Evolutionary conservation across 2,888 invertebrate genomes (phyloP).

Genomic region (Amiota mariae): DNA sequence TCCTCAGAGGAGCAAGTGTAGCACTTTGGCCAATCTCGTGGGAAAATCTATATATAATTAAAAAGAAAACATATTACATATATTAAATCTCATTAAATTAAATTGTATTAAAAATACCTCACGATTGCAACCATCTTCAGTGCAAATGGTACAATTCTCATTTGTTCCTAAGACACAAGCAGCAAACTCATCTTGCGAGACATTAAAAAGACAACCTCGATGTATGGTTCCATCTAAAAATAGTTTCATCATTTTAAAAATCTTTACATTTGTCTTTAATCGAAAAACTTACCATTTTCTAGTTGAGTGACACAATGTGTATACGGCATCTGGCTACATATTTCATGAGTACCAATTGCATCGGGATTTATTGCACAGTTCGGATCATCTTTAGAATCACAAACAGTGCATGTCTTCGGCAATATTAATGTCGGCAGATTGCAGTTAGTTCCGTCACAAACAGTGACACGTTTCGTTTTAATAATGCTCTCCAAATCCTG

Average conservation of each 20-base stretch:
- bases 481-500: conserved; percentile 60
- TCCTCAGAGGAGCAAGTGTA: conserved; percentile 60
- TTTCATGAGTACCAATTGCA: conserved; percentile 48
- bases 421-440: conserved; percentile 53
- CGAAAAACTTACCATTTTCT: conserved; percentile 41
- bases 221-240: conserved; percentile 61
- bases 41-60: conserved; percentile 68
- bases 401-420: conserved; percentile 57
- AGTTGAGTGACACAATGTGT: conserved; percentile 61
- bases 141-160: conserved; percentile 58
- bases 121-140: conserved; percentile 62
- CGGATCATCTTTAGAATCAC: conserved; percentile 58
- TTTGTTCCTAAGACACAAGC: conserved; percentile 61
- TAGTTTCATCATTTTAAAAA: not conserved
- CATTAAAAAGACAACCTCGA: conserved; percentile 63
- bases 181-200: conserved; percentile 55
- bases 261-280: not conserved
- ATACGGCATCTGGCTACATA: conserved; percentile 61
- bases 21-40: conserved; percentile 63
- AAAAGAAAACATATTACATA: not conserved
- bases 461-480: conserved; percentile 61
- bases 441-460: conserved; percentile 64
- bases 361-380: conserved; percentile 59
- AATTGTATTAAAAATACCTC: conserved; percentile 50
- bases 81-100: not conserved